Base-by-base conservation (phyloP, 2,113 vertebrate genomes). In the Lophius piscatorius region DNA sequence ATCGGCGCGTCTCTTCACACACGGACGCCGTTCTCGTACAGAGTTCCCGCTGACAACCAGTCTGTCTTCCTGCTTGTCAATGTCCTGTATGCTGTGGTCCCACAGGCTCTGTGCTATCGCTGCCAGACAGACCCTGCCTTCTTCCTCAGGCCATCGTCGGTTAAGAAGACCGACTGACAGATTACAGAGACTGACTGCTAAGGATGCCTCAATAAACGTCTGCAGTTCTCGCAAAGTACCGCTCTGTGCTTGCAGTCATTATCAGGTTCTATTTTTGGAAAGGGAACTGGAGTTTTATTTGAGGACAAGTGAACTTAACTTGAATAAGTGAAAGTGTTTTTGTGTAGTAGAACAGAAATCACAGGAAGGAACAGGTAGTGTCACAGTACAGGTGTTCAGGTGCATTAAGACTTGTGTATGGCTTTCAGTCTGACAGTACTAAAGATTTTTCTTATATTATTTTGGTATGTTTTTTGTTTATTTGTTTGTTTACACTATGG, bases 1-100 rank as follows among this genome's bases (percentile, higher is more conserved):
- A 94, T 95, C 4, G 94, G 95, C 46, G 95, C 95, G 9, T 98
- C 96, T 71, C 94, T 98, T 41, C 96, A 98, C 78, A 96, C 95
- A 20, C 91, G 96, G 83, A 98, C 96, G 0, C 95, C 96, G 3
- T 95, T 97, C 81, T 89, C 91, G 71, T 94, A 94, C 92, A 89
- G 96, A 88, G 95, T 98, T 31, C 95, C 96, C 3, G 90, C 92
- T 56, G 92, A 92, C 35, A 88, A 89, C 31, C 94, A 94, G 81
- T 40, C 72, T 11, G 52, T 93, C 48, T 97, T 98, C 74, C 78
- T 97, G 74, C 66, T 90, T 44, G 22, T 95, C 76, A 98, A 98
- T 62, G 3, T 94, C 56, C 82, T 94, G 31, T 95, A 95, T 1
- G 91, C 92, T 60, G 45, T 94, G 52, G 79, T 96, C n/a, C 95